Evolutionary conservation across 2,797 vertebrate species (phyloP).

Genomic region (Megalops cyprinoides): DNA sequence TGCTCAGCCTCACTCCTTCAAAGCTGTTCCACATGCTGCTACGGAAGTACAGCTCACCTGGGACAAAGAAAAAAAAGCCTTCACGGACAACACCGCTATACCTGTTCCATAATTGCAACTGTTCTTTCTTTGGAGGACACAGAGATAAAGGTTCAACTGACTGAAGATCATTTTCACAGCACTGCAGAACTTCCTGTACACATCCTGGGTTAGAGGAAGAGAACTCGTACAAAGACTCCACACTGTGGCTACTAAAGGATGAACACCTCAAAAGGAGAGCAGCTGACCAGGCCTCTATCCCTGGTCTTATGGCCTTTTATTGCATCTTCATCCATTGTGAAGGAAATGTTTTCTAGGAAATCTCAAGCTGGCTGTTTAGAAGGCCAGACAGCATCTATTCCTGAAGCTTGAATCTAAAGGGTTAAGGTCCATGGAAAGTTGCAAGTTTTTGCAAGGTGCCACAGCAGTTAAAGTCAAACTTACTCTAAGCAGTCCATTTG

Average conservation of each 20-base stretch:
- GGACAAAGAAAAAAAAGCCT: conserved; percentile 8
- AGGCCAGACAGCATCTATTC: conserved; percentile 21
- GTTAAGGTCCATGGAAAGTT: not conserved
- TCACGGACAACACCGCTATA: conserved; percentile 20
- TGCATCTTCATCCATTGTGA: conserved; percentile 24
- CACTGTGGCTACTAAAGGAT: not conserved
- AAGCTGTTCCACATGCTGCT: conserved; percentile 12
- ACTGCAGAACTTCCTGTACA: conserved; percentile 2
- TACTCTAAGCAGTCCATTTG: not conserved
- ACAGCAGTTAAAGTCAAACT: not conserved
- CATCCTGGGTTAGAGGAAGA: conserved; percentile 20
- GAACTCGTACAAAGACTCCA: conserved; percentile 10
- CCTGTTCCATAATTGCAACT: not conserved
- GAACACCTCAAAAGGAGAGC: conserved; percentile 24
- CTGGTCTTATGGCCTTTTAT: conserved; percentile 38
- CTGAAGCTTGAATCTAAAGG: not conserved
- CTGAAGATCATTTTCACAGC: not conserved
- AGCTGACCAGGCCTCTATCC: conserved; percentile 41
- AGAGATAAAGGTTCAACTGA: not conserved
- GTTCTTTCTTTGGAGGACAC: not conserved
- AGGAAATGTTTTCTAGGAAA: not conserved
- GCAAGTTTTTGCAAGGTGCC: not conserved
- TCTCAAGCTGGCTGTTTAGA: not conserved
- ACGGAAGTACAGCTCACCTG: conserved; percentile 15
- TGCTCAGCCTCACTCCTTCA: conserved; percentile 16